Base-by-base conservation (phyloP, 1,140 invertebrate genomes). In the Heliconius hewitsoni region DNA sequence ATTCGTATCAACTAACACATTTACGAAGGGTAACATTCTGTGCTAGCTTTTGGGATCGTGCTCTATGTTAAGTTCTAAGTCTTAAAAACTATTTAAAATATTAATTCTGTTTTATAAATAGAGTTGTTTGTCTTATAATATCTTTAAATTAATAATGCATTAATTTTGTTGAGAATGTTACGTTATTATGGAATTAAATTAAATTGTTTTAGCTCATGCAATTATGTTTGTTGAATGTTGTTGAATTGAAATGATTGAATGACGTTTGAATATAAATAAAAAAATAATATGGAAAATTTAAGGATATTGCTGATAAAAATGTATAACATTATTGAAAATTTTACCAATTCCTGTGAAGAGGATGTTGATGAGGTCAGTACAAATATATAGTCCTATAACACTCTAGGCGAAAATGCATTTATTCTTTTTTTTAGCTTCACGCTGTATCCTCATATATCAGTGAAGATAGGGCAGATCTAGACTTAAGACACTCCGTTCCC, bases 1-100 rank as follows among this genome's bases (percentile, higher is more conserved):
- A 92, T 85, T 89, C 86, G 86, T 87, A 89, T 84, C 83, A 86
- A 82, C 82, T 87, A 89, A 83, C 42, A 89, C 82, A 87, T 84
- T 85, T 78, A 81, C 81, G 78, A 71, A 60, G 80, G 78, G 42
- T 60, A 81, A 84, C 82, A 82, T 80, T 80, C 81, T 81, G 83
- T 83, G 81, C 83, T 80, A 81, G 70, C 13, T 74, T 77, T 81
- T 27, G 71, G 76, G 55, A 80, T 78, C 82, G 80, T 83, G 82
- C 82, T 81, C 77, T 83, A 82, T 70, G 4, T 70, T 34, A 74
- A 66, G 46, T 37, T 78, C 42, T 78, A 73, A 57, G 11, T 30
- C 60, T 66, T 66, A 27, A 66, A 60, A 30, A 30, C 60, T 66
- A 66, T 27, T 66, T 30, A 66, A 66, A 66, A 66, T 30, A 27